Evolutionary conservation across 2,797 vertebrate species (phyloP), one percentile per base, ranked within the genome.

Genomic region (Mycteria americana): DNA sequence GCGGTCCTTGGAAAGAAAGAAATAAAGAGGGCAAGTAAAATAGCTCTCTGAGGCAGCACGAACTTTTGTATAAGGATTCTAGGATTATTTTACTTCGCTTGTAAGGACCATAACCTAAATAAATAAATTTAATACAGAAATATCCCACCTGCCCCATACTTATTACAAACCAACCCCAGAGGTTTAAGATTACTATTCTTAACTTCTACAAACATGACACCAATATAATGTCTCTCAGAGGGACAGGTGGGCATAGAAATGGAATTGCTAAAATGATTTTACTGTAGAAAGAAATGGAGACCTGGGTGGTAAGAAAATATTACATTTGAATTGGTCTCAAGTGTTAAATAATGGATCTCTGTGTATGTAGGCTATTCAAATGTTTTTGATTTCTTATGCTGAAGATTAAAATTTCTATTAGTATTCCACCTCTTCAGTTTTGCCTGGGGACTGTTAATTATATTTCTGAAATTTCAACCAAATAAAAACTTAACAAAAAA

Each of bases 331-430:
- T 94, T 92, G 65, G 77, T 96, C 87, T 95, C 91, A 92, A 89
- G 46, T 95, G 91, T 89, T 96, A 93, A 93, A 95, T 97, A 97
- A 96, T 94, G 84, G 59, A 93, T 95, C 81, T 59, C 53, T 85
- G 87, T 89, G 51, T 94, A 86, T 45, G 86, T 56, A 86, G 69
- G 85, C 46, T 96, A 94, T 95, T 97, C 92, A 95, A 85, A 95
- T 91, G 77, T 73, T 95, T 95, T 92, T 93, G 73, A 90, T 95
- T 95, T 97, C 91, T 96, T 85, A 89, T 88, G 89, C 82, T 89
- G 85, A 69, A 95, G 95, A 97, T 96, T 97, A 96, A 95, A 93
- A 94, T 96, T 97, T 82, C 89, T 95, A 96, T 97, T 97, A 96
- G 86, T 92, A 97, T 97, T 97, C 95, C 95, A 94, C 93, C 96